A percentile compares a stretch with the other conserved stretches of the same genome.
Conservation (phyloP, 2,113 vertebrate genomes). For the Chunga burmeisteri region DNA sequence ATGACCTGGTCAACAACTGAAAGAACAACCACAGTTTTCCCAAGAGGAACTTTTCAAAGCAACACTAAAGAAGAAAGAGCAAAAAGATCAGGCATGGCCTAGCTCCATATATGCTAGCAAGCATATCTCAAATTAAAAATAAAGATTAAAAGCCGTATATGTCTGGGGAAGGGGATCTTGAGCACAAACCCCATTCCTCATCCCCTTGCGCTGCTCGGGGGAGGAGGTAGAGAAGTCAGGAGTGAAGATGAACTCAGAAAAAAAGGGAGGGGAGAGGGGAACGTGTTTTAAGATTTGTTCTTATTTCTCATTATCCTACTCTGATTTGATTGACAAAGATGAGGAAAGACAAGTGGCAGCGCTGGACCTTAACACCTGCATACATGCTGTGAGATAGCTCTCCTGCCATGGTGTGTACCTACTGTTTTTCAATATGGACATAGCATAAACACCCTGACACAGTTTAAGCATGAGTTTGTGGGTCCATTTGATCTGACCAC, state of each 20-base stretch:
- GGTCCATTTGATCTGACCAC: neutral
- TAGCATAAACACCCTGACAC: neutral
- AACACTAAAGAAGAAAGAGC: neutral
- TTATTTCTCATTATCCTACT: neutral
- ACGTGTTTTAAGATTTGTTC: neutral
- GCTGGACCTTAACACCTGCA: neutral
- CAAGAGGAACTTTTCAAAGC: neutral
- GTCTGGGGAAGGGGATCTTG: neutral
- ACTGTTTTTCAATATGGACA: neutral
- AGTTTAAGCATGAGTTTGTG: neutral
- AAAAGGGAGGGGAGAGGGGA: neutral
- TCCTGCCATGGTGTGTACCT: neutral
- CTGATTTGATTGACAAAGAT: neutral
- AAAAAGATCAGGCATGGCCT: neutral
- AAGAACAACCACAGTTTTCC: neutral
- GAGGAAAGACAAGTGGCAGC: neutral
- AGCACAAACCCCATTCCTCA: neutral
- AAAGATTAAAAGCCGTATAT: neutral
- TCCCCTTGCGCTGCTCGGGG: accelerated
- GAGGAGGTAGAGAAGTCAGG: neutral
- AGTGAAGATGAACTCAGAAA: neutral
- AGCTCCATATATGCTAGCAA: neutral
- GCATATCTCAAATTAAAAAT: neutral
- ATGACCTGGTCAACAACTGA: neutral
- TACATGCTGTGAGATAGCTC: neutral